phyloP scores from a whole-genome alignment of 2,113 vertebrate genomes.

The Percopsis transmontana region DNA sequence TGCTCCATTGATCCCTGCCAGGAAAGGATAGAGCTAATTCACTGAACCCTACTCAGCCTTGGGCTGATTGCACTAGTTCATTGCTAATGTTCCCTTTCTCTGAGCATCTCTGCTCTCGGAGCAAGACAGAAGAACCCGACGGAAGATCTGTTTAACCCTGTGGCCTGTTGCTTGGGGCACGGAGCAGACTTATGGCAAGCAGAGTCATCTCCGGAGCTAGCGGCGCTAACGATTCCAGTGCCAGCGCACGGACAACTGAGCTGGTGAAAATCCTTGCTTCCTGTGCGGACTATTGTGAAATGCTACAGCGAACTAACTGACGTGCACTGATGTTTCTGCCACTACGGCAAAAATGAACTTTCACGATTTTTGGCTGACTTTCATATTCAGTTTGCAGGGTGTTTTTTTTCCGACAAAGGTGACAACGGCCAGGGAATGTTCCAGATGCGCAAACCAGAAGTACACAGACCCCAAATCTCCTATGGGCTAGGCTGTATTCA shows the following conservation, averaged over 20 bases:
- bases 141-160: conserved; percentile 43
- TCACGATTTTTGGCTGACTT: no score
- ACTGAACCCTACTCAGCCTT: conserved; percentile 47
- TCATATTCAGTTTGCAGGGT: no score
- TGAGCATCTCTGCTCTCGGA: conserved; percentile 14
- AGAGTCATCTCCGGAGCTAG: conserved; percentile 36
- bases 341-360: conserved; percentile 1
- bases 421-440: no score
- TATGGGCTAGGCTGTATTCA: no score
- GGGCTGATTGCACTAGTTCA: conserved; percentile 49
- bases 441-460: no score
- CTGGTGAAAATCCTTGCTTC: conserved; percentile 25
- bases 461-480: no score
- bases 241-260: conserved; percentile 39
- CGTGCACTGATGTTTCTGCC: conserved; percentile 15
- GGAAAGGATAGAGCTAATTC: conserved; percentile 64
- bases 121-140: conserved; percentile 25
- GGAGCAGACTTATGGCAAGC: conserved; percentile 21
- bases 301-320: neutral
- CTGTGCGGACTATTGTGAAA: neutral
- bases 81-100: conserved; percentile 46
- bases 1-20: conserved; percentile 69
- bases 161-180: conserved; percentile 16
- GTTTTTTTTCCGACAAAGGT: no score
- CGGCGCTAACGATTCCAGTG: conserved; percentile 46